Evolutionary conservation across 2,888 invertebrate genomes (phyloP), one percentile per base, ranked within the genome.

Genomic region (Tanaodytes sp.): DNA sequence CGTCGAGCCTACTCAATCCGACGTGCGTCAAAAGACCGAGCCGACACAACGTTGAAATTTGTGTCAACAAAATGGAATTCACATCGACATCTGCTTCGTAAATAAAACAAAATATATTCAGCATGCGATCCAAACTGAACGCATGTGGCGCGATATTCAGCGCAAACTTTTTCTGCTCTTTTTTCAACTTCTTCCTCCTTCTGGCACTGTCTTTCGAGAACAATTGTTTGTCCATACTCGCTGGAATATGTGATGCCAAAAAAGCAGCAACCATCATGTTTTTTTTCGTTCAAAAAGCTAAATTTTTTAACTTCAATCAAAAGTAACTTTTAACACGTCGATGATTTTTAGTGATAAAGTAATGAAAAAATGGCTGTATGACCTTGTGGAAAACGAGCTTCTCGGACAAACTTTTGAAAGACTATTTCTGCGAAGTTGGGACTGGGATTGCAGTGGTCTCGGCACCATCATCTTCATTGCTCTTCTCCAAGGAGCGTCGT

Each of bases 31-130:
- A 86, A 33, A 97, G 86, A 78, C 93, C 92, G 2, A 97, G 86
- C 79, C 94, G 92, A 1, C 96, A 94, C 77, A 97, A 87, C 6
- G 94, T 93, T 0, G 94, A 92, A 73, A 97, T 91, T 87, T 96
- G 96, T 1, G 93, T 91, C 30, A 95, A 86, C n/a, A 97, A 86
- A 82, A 93, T 93, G 69, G 94, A 94, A 30, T 95, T 94, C 14
- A 96, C 88, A 15, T 93, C 92, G 20, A 95, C 92, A 81, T 91
- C 92, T 61, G 93, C 93, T 64, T 94, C 93, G 14, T 95, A 86
- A 80, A 97, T 95, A 1, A 95, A 91, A 82, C 94, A 95, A 84
- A 96, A 96, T 76, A 96, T 96, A 0, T 95, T 95, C 59, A 96
- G 84, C 75, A 96, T 86, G 23, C 96, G 88, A 80, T 94, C 93